Evolutionary conservation across 2,888 invertebrate genomes (phyloP), one percentile per base, ranked within the genome.

Genomic region (Caenorhabditis sulstoni): DNA sequence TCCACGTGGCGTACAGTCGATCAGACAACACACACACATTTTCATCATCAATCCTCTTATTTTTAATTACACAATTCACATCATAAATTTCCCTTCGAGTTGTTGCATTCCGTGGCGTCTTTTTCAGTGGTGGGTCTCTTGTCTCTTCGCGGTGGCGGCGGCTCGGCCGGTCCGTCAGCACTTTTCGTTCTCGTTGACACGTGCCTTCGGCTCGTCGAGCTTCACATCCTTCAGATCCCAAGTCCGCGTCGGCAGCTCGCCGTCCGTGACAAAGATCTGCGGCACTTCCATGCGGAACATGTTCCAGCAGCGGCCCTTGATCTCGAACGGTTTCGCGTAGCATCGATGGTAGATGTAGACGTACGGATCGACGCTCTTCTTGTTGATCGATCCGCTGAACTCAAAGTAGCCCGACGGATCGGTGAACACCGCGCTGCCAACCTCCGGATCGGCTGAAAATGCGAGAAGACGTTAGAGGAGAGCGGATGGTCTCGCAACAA

Each of bases 321-420:
- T 55, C 37, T 68, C 59, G 23, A 16, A 44, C n/a, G 50, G 20
- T 5, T 59, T 59, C 35, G 50, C 59, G 22, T n/a, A 52, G 23
- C 68, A 68, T 4, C 12, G 35, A 14, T 68, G 68, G 52, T 59
- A 59, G n/a, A 68, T n/a, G 20, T 68, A 59, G 49, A 49, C 11
- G 22, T 22, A 22, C 22, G 49, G 49, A 20, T 8, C 11, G 9
- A 22, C 11, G 20, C 1, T 7, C 49, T 14, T 12, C 22, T 49
- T 20, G 22, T 22, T 49, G 7, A 49, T 7, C n/a, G 23, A 52
- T 1, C 23, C 52, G 52, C 14, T 12, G 29, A 52, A 23, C 3
- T 29, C 52, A 14, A 52, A 52, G 29, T 14, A 29, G 23, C 52
- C 52, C 14, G 23, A 11, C 3, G n/a, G 3, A n/a, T 52, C 52